Percentiles rank a stretch among this genome's conserved stretches.
These are phyloP conservation scores for Parascotia fuliginaria DNA, from an alignment of 2,888 invertebrate species.

Conservation along the genomic window DNA sequence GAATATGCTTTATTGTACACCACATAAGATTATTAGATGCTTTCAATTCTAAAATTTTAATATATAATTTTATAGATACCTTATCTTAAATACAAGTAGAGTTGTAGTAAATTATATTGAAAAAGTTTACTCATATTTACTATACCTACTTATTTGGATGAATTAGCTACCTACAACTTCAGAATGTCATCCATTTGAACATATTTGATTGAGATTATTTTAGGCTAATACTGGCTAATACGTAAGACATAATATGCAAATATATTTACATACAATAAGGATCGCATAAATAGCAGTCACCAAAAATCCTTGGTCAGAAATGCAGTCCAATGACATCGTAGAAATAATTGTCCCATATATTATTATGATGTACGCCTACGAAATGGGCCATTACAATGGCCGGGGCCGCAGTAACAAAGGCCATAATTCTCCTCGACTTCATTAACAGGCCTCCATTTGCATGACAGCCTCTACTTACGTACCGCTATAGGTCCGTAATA, in stretches of 20 bases:
- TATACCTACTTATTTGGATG: too few relatives aligned
- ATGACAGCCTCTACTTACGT: conserved; percentile 75
- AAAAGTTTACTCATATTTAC: too few relatives aligned
- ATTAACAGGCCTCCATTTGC: conserved; percentile 85
- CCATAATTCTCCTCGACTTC: conserved; percentile 84
- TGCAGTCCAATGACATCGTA: conserved; percentile 68
- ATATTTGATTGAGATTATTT: not conserved
- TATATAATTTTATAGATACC: too few relatives aligned
- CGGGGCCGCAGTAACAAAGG: conserved; percentile 80
- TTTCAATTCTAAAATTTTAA: too few relatives aligned
- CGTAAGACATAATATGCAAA: not conserved
- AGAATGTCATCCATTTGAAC: too few relatives aligned
- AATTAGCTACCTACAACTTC: too few relatives aligned
- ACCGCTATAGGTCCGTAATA: conserved; percentile 69
- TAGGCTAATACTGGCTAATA: not conserved
- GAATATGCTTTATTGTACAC: too few relatives aligned
- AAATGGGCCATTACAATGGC: conserved; percentile 79
- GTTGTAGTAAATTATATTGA: too few relatives aligned
- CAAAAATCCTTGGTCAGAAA: conserved; percentile 61
- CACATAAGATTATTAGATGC: too few relatives aligned
- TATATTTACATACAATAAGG: conserved; percentile 21
- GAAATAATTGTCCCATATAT: conserved; percentile 79
- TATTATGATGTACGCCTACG: conserved; percentile 80
- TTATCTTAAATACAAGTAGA: too few relatives aligned
- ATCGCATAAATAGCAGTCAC: conserved; percentile 47